These are phyloP conservation scores for Ammodytes dubius DNA, from an alignment of 2,113 vertebrate species.

Conservation along the genomic window DNA sequence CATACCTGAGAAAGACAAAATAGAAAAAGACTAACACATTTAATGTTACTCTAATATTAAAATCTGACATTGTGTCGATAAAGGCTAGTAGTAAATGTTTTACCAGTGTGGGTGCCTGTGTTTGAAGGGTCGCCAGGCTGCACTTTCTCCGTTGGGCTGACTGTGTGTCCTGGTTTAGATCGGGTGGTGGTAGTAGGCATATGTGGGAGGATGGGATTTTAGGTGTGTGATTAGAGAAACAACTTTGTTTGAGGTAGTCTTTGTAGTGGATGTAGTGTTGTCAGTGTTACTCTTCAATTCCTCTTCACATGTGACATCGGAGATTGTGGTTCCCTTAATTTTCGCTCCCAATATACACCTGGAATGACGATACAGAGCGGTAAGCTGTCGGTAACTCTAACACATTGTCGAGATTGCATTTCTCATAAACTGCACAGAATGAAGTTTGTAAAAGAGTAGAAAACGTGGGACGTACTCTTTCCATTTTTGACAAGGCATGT, in stretches of 20 bases:
- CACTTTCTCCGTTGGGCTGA: too few species aligned
- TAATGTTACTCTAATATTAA: neutral
- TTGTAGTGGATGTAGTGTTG: rapidly evolving
- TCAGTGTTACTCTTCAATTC: neutral
- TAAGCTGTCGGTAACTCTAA: neutral
- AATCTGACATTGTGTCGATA: neutral
- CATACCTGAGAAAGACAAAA: slow-evolving; percentile 45
- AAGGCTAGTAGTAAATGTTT: neutral
- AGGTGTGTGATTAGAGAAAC: neutral
- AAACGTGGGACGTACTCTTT: slow-evolving; percentile 57
- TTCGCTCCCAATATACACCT: slow-evolving; percentile 72
- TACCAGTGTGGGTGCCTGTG: slow-evolving; percentile 39
- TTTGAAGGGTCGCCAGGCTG: rapidly evolving
- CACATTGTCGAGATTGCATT: neutral
- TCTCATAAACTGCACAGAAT: neutral
- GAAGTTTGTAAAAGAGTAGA: neutral
- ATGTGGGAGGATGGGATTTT: neutral
- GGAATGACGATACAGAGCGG: neutral
- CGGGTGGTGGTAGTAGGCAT: neutral
- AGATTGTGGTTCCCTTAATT: neutral
- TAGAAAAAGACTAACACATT: neutral
- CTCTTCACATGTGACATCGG: slow-evolving; percentile 60
- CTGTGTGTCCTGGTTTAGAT: rapidly evolving
- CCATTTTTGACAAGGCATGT: slow-evolving; percentile 52
- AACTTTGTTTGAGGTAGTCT: neutral